Base-by-base conservation (phyloP, 2,888 invertebrate genomes). In the Omphaloscelis lunosa region DNA sequence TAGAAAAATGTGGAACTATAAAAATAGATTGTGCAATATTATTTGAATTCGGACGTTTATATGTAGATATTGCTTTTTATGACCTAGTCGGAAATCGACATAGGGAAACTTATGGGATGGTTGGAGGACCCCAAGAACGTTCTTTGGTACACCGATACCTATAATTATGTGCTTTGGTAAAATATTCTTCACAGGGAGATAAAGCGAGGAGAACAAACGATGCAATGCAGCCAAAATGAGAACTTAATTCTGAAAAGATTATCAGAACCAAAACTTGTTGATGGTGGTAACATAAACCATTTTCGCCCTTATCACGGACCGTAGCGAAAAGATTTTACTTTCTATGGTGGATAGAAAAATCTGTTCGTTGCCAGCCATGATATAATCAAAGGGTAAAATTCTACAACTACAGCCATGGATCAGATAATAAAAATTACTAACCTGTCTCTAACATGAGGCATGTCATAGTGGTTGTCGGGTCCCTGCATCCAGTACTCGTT, bases 401-500 rank as follows among this genome's bases (percentile, higher is more conserved):
- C 23, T 70, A 53, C 51, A 71, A 1, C 29, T 29, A n/a, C n/a
- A 72, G 23, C 45, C 17, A 9, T 7, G 1, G 39, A 23, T 4
- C 0, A 41, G 11, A 45, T 17, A 0, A 17, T 9, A 20, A 27
- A 0, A 0, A 12, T 6, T 56, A 82, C 83, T 58, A 82, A 96
- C 96, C 96, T 95, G 88, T 96, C 95, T 83, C 96, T 92, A n/a
- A 96, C 91, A 70, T 96, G 95, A 0, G 96, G 96, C 94, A 96
- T 93, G 48, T 96, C 96, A 67, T 96, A 96, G 45, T 95, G 95
- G 81, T 96, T 96, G 78, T 96, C 96, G 0, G 95, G 92, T 3
- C 93, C 92, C 58, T 94, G 94, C 96, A 96, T 96, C 96, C 96
- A 96, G 81, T 96, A 96, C 80, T 96, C 96, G 76, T 96, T 96